A percentile compares a stretch with the other conserved stretches of the same genome.
phyloP scores from a whole-genome alignment of 2,797 vertebrate species.

The Peromyscus aztecus region DNA sequence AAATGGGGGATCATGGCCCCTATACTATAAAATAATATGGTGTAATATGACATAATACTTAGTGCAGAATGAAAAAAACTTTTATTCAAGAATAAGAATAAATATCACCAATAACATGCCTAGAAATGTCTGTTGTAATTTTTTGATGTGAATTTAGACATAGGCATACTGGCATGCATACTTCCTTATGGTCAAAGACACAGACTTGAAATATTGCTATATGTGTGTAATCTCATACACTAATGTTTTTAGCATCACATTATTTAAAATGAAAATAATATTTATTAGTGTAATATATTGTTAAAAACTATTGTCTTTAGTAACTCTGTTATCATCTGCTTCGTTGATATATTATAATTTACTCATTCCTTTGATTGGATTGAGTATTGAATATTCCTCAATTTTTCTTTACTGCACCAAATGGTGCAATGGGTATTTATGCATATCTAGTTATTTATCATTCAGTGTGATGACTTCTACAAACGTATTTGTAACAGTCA shows the following conservation, averaged over 20 bases:
- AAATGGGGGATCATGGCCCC: not conserved
- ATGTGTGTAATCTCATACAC: not conserved
- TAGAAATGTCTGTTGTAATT: not conserved
- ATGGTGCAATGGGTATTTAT: not conserved
- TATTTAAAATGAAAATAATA: not conserved
- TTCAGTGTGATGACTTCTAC: not conserved
- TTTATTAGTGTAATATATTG: not conserved
- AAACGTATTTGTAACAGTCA: not conserved
- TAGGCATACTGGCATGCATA: not conserved
- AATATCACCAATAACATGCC: not conserved
- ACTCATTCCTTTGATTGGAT: not conserved
- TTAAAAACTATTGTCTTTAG: not conserved
- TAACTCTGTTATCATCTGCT: not conserved
- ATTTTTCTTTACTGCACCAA: not conserved
- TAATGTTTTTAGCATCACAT: not conserved
- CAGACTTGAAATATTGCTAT: conserved; percentile 9
- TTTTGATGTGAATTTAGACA: not conserved
- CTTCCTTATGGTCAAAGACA: not conserved
- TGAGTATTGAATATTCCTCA: not conserved
- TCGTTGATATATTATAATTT: not conserved
- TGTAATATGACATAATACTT: not conserved
- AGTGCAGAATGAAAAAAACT: not conserved
- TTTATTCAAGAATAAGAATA: not conserved
- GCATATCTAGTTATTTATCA: not conserved
- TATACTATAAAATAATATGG: not conserved